Evolutionary conservation across 2,113 vertebrate species (phyloP), one percentile per base, ranked within the genome.

Genomic region (Festucalex cinctus): DNA sequence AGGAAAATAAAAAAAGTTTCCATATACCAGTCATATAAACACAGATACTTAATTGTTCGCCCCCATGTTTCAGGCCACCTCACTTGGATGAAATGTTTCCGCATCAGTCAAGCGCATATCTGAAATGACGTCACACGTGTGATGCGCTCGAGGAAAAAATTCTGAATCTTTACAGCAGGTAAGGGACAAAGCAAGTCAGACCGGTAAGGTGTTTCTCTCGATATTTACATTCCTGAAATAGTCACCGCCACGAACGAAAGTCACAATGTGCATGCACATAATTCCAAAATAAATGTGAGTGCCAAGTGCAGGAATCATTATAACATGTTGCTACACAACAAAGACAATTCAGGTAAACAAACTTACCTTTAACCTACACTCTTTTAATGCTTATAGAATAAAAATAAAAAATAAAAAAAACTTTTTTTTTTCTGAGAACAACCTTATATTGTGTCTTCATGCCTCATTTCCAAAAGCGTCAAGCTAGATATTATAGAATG

Each of bases 181-280:
- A 16, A 73, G 69, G 28, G 77, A 84, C 82, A 80, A 81, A 76
- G 53, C 53, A 56, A 20, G 58, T 83, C 69, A 79, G 65, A 61
- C 7, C 14, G 51, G 60, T 14, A 69, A 68, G 22, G 37, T 49
- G 64, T 64, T 78, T 73, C 59, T 59, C 65, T 14, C 36, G n/a
- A 12, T 39, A 7, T 41, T 57, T 41, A 53, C 8, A 41, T 39
- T 24, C 35, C 28, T 66, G 61, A 43, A 20, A 48, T 46, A 46
- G 44, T 46, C 44, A 54, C 6, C 4, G 19, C 7, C 35, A 22
- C 39, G 26, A 44, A 63, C 6, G 6, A 24, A 63, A 63, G 43
- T 46, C 26, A 46, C 24, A 63, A 19, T 44, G 46, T 24, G 24
- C 41, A 39, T 53, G 10, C 19, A 48, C 9, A 8, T 19, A 9